These are phyloP conservation scores for Intellagama lesueurii DNA, from an alignment of 2,797 vertebrate genomes.

Conservation along the genomic window DNA sequence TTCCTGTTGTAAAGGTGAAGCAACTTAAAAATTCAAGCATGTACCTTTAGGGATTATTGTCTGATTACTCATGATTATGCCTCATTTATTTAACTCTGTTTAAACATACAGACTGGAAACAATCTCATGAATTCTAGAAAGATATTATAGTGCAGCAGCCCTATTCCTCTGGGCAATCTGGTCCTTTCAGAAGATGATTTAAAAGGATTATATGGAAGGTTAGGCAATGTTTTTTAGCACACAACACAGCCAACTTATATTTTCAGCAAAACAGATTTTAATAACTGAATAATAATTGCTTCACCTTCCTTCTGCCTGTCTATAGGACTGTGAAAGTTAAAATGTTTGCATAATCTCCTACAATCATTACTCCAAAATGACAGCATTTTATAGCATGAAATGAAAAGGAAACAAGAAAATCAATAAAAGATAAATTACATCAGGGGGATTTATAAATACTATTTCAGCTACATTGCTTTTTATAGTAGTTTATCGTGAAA, in stretches of 20 bases:
- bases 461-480: neutral
- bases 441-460: neutral
- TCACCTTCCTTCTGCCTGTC: neutral
- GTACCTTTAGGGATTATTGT: neutral
- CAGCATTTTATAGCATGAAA: constrained; percentile 18
- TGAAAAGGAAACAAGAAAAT: constrained; percentile 22
- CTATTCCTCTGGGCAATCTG: neutral
- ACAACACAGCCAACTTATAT: neutral
- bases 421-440: constrained; percentile 6
- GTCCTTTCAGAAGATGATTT: neutral
- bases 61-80: neutral
- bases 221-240: neutral
- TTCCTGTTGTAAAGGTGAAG: neutral
- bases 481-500: neutral
- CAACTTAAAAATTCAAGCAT: neutral
- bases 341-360: constrained; percentile 7
- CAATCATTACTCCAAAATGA: neutral
- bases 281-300: neutral
- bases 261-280: constrained; percentile 22
- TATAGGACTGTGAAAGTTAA: constrained; percentile 10
- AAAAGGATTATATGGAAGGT: neutral
- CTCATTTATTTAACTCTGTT: neutral
- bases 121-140: neutral
- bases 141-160: neutral
- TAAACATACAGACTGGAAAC: neutral